Evolutionary conservation across 1,140 invertebrate genomes (phyloP), one percentile per base, ranked within the genome.

Genomic region (Orius insidiosus): DNA sequence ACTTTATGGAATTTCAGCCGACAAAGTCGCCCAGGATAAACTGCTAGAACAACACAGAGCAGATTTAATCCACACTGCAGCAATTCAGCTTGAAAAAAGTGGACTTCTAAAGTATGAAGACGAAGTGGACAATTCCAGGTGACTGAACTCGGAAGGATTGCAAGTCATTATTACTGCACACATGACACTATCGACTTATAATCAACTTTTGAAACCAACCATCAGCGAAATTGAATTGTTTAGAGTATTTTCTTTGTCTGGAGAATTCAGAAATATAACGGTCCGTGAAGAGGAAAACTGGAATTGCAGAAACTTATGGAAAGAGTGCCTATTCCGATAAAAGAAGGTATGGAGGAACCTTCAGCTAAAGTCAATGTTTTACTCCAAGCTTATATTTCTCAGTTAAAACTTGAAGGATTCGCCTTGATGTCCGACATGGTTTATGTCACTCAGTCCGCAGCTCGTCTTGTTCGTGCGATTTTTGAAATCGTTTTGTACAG

Each of bases 341-440:
- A 99, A 43, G 96, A 99, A 64, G 90, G 87, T 50, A 93, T 98
- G 33, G 96, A 99, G 62, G 95, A 99, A 62, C 79, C 94, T 0
- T 94, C 88, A 55, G 95, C 96, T 0, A 99, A 99, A 68, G 86
- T 96, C 2, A 88, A 88, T 59, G 89, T 96, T 5, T 63, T 98
- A 3, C 68, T 98, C 2, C 93, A 98, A 65, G 93, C 94, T 1
- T 98, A 98, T 63, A 98, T 99, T 45, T 98, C 94, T 0, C 94
- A 98, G 60, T 62, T 99, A 35, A 98, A 98, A 64, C 66, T 99
- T 32, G 95, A 98, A 62, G 94, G 95, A 9, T 97, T 98, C 63
- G 93, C 94, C 1, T 65, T 99, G 3, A 95, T 98, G 86, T 86
- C 92, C 0, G 96, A 99, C 63, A 98, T 98, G 95, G 90, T 98